Base-by-base conservation (phyloP, 2,113 vertebrate genomes). In the Onychostoma macrolepis region DNA sequence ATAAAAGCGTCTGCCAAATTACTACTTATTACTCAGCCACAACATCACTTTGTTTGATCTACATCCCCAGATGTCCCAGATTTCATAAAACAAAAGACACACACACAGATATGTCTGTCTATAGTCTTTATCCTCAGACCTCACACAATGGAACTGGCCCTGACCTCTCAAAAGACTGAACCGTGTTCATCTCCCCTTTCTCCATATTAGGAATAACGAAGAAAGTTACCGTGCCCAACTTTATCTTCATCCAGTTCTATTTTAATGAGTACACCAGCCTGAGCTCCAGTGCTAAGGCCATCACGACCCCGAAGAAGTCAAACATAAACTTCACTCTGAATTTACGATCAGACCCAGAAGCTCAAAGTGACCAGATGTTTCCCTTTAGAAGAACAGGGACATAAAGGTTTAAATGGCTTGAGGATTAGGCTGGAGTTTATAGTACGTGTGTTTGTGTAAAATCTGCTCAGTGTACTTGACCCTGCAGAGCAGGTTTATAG, bases 321-420 rank as follows among this genome's bases (percentile, higher is more conserved):
- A 80, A 80, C 28, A 67, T 69, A 69, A 86, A 71, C 76, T 38
- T 41, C 38, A 41, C 85, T 41, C 48, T 56, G 43, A 86, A 80
- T 80, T 80, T 80, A 56, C 11, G 48, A 50, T 33, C 76, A 71
- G 36, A 24, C 48, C 78, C 85, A 86, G n/a, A 63, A 81, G 67
- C 53, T 58, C 78, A 81, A 56, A 80, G 53, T 81, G 85, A 61
- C 48, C 85, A 86, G 85, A 86, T 86, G 85, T 86, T 86, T 84
- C 79, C 78, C 85, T 81, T 81, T 61, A 81, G 11, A 74, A 45
- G 24, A 58, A 36, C 67, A 56, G 48, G 83, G 33, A 56, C 48
- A n/a, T 84, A 84, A 75, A 74, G 33, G 30, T 69, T 74, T 84
- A n/a, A 84, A 74, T 74, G 69, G 69, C 83, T 56, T 58, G 10